Conservation (phyloP, 2,888 invertebrate genomes). For the Teinopalpus imperialis region DNA sequence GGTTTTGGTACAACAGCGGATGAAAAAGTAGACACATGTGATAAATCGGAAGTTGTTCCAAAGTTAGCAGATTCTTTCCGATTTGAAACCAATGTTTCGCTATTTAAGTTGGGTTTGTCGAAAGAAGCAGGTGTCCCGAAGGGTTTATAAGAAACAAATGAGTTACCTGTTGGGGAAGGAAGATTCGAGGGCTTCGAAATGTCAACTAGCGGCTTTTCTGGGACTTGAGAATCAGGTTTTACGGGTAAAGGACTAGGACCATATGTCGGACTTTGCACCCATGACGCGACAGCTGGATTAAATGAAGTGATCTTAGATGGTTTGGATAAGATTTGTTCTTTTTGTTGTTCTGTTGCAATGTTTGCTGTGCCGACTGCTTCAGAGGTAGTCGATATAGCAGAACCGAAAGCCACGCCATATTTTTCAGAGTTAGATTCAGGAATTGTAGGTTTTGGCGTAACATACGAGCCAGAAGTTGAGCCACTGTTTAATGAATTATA, state of each 20-base stretch:
- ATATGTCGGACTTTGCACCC: constrained; percentile 4
- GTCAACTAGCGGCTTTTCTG: too few species aligned
- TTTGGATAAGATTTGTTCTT: background rate
- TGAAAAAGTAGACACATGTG: too few species aligned
- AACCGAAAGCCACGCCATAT: background rate
- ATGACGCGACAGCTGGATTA: constrained; percentile 7
- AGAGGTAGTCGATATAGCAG: background rate
- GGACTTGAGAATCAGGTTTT: too few species aligned
- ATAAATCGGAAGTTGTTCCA: too few species aligned
- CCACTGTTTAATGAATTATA: constrained; percentile 1
- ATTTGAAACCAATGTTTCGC: background rate
- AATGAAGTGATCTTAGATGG: constrained; percentile 3
- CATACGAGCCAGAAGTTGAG: background rate
- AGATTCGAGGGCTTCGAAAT: too few species aligned
- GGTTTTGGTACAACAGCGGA: too few species aligned
- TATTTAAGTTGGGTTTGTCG: background rate
- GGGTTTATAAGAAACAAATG: constrained; percentile 2
- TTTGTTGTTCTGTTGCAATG: constrained; percentile 1
- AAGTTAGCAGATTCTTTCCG: background rate
- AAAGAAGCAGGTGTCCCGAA: background rate
- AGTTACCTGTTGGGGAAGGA: too few species aligned
- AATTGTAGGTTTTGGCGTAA: constrained; percentile 8
- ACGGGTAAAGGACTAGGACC: background rate
- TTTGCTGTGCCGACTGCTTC: background rate
- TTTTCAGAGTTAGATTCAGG: too few species aligned